Conservation (phyloP, 2,797 vertebrate genomes). For the Enteromius afrohamiltoni region DNA sequence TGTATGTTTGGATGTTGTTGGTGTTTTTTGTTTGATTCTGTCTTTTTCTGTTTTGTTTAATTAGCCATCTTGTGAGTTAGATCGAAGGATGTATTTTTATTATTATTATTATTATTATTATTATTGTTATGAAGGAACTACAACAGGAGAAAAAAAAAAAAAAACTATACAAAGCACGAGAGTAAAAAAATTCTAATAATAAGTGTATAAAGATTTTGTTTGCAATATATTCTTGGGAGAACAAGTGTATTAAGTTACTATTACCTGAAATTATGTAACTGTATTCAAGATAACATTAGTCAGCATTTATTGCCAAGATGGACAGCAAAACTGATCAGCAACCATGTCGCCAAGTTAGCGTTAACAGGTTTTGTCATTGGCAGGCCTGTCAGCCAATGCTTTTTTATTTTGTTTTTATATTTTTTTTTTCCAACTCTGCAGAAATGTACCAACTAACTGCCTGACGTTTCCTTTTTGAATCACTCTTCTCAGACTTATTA, state of each 20-base stretch:
- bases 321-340: conserved; percentile 62
- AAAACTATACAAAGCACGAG: conserved; percentile 6
- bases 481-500: background rate
- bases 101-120: conserved; percentile 12
- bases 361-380: background rate
- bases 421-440: background rate
- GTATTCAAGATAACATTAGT: conserved; percentile 75
- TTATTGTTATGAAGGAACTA: conserved; percentile 63
- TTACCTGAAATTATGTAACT: conserved; percentile 69
- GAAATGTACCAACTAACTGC: conserved; percentile 1
- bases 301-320: conserved; percentile 66
- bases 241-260: conserved; percentile 64
- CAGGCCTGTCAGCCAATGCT: conserved; percentile 2
- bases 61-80: conserved; percentile 26
- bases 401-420: background rate
- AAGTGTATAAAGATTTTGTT: conserved; percentile 53
- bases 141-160: conserved; percentile 44
- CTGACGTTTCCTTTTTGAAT: background rate
- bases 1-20: conserved; percentile 23
- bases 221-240: conserved; percentile 69
- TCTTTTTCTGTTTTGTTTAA: background rate
- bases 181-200: conserved; percentile 50
- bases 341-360: conserved; percentile 49
- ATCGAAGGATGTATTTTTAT: conserved; percentile 23
- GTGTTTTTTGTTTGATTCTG: background rate